Evolutionary conservation across 2,888 invertebrate genomes (phyloP).

Genomic region (Dastarcus helophoroides): DNA sequence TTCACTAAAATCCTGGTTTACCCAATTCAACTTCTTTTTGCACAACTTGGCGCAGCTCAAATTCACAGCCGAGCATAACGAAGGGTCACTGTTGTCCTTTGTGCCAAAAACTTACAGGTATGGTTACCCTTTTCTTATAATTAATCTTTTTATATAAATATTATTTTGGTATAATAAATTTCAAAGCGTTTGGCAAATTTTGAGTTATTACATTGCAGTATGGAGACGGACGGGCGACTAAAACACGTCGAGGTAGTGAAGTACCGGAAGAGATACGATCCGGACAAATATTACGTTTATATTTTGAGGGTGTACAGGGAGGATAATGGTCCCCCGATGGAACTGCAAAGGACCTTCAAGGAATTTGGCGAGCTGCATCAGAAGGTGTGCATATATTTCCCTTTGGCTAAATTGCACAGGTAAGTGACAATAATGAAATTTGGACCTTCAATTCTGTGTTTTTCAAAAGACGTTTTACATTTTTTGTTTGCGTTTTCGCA

Average conservation of each 20-base stretch:
- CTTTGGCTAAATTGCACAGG: conserved; percentile 84
- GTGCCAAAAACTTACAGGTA: conserved; percentile 89
- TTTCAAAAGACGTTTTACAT: conserved; percentile 3
- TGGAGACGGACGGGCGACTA: conserved; percentile 82
- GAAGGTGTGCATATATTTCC: conserved; percentile 85
- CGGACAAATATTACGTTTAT: conserved; percentile 96
- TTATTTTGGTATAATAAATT: not conserved
- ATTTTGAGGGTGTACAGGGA: conserved; percentile 74
- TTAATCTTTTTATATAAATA: conserved; percentile 2
- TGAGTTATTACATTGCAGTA: conserved; percentile 41
- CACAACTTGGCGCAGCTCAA: conserved; percentile 92
- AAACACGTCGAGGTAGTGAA: conserved; percentile 74
- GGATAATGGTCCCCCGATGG: conserved; percentile 74
- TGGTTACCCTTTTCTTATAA: conserved; percentile 32
- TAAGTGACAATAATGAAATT: conserved; percentile 40
- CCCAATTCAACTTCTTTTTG: conserved; percentile 95
- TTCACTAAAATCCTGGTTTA: conserved; percentile 85
- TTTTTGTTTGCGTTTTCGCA: not conserved
- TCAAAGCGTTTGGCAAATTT: not conserved
- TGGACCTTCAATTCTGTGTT: too few relatives aligned
- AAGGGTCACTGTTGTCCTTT: conserved; percentile 77
- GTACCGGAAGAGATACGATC: conserved; percentile 91
- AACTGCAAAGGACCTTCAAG: conserved; percentile 87
- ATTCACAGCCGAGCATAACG: conserved; percentile 78
- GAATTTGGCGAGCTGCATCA: conserved; percentile 96